Evolutionary conservation across 2,113 vertebrate species (phyloP), one percentile per base, ranked within the genome.

Genomic region (Suncus etruscus): DNA sequence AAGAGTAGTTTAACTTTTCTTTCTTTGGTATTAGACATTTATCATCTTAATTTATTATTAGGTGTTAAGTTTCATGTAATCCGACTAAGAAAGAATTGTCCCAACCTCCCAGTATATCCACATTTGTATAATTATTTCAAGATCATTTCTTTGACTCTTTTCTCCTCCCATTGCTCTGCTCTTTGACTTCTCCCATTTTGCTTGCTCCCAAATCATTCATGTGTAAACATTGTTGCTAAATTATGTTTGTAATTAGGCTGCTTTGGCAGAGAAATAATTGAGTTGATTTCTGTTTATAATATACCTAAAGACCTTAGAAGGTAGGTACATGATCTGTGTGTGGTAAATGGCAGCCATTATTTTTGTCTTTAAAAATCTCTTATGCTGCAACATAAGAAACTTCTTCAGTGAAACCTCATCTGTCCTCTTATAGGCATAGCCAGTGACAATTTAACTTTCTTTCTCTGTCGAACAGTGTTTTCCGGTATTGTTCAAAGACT

Each of bases 21-120:
- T 72, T 90, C 63, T 86, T 94, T 92, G 66, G 16, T 91, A 88
- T 91, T 10, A 82, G 6, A 29, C 15, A 31, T 70, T 85, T 29
- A 50, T 4, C 29, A 58, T 73, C 12, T 87, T 70, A n/a, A 9
- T 79, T 88, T 95, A 77, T 32, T 65, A 8, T 51, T 75, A 47
- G 7, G 6, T 68, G 22, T 83, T 69, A 78, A 11, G 79, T 88
- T 24, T 51, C 24, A 27, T 16, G 32, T 27, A 48, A 5, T 83
- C 2, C 4, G 0, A 87, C 32, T 87, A 72, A 63, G 48, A 77
- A 72, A 27, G 8, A 6, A 4, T 58, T 63, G 9, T 63, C 50
- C 80, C 74, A 51, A 11, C 72, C 54, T 4, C 1, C 45, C 9
- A 73, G 47, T 72, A 18, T 16, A 5, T 58, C 4, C 11, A 14